Evolutionary conservation across 2,888 invertebrate species (phyloP), one percentile per base, ranked within the genome.

Genomic region (Phengaris alcon): DNA sequence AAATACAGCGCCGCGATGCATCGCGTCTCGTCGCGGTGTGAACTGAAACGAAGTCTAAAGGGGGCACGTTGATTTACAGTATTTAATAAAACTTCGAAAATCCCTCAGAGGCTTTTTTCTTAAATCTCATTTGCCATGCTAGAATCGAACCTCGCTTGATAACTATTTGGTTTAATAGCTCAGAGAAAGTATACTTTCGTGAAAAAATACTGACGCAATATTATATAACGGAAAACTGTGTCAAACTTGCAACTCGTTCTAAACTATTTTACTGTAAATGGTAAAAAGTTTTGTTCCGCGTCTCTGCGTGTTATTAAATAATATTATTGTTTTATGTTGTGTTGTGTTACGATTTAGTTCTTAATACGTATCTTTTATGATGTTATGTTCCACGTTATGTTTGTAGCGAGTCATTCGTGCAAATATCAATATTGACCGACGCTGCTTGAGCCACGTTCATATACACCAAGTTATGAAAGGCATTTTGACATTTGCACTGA

Each of bases 131-230:
- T 4, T 2, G 9, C 5, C 48, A 52, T 52, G 10, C 64, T 6
- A 10, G 35, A 13, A 10, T 64, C 64, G 64, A 44, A 64, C 12
- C 64, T 59, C 10, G 64, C 35, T 12, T 64, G 64, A 6, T 12
- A 10, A 64, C 64, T 10, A 12, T 64, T 44, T 12, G 10, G 35
- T 15, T 12, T 44, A 44, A 64, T 5, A 12, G 64, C 13, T 64
- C 35, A 6, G 72, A 72, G 72, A 72, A 72, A 72, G 72, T 48
- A 10, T 13, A 15, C 72, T 72, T 72, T 72, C 72, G 22, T 72
- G 51, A 72, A 72, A 70, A 72, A 72, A 54, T 12, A 35, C 7
- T 72, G 72, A 72, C 72, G 72, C 54, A 72, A 72, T 72, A 72
- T 72, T 54, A 70, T 70, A 35, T 72, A 72, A 52, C 52, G 35